These are phyloP conservation scores for Tricholauxania praeusta DNA, from an alignment of 2,888 invertebrate species.

Conservation along the genomic window DNA sequence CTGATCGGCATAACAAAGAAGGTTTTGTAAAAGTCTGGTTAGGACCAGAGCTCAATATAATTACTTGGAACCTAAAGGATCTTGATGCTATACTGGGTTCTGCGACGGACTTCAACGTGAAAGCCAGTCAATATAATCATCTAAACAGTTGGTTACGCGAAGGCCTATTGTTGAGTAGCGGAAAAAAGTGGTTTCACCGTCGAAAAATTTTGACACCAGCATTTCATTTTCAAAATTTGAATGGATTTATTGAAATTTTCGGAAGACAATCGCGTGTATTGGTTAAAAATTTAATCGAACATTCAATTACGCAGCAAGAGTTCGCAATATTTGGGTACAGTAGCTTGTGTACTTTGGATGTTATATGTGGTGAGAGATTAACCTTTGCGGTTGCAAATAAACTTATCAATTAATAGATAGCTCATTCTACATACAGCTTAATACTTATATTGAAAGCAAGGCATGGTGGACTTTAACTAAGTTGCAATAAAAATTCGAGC, in stretches of 20 bases:
- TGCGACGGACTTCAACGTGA: slow-evolving; percentile 45
- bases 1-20: slow-evolving; percentile 56
- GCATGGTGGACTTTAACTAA: no score
- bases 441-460: no score
- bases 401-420: neutral
- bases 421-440: neutral
- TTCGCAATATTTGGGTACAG: slow-evolving; percentile 71
- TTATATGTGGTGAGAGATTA: slow-evolving; percentile 67
- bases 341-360: slow-evolving; percentile 62
- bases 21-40: slow-evolving; percentile 46
- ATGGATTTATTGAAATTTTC: slow-evolving; percentile 77
- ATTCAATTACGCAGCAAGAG: slow-evolving; percentile 61
- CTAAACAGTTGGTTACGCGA: slow-evolving; percentile 53
- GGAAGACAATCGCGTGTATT: slow-evolving; percentile 71
- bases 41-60: slow-evolving; percentile 45
- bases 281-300: slow-evolving; percentile 62
- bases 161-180: slow-evolving; percentile 52
- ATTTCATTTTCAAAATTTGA: slow-evolving; percentile 82
- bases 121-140: slow-evolving; percentile 49
- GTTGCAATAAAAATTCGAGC: no score
- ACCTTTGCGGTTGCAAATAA: neutral
- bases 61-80: slow-evolving; percentile 50
- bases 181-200: slow-evolving; percentile 73
- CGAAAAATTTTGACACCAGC: slow-evolving; percentile 80
- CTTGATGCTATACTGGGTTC: slow-evolving; percentile 47